phyloP scores from a whole-genome alignment of 2,113 vertebrate species.

The Platichthys flesus region DNA sequence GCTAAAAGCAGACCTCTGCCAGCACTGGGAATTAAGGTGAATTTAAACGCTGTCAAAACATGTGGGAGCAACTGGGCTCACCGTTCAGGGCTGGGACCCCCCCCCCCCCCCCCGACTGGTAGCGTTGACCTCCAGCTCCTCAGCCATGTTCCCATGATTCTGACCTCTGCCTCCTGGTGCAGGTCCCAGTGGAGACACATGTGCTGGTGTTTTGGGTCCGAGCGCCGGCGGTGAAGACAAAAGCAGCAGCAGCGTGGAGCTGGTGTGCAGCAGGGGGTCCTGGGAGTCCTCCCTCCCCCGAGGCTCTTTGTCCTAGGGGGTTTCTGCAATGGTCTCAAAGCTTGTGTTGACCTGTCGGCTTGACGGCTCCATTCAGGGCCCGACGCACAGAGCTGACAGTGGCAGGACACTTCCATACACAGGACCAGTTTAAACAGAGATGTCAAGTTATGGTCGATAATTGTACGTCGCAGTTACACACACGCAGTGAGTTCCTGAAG shows the following conservation, averaged over 20 bases:
- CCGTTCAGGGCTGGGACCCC: background rate
- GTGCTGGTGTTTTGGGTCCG: background rate
- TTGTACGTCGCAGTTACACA: too few relatives aligned
- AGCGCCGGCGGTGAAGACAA: background rate
- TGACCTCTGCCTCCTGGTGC: too few relatives aligned
- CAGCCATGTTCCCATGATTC: constrained; percentile 19
- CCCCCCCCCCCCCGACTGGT: background rate
- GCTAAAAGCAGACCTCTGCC: background rate
- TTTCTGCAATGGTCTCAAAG: background rate
- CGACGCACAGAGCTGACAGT: too few relatives aligned
- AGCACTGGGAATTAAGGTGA: constrained; percentile 44
- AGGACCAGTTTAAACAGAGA: too few relatives aligned
- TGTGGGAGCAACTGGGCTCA: constrained; percentile 29
- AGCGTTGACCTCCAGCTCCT: background rate
- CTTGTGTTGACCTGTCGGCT: constrained; percentile 38
- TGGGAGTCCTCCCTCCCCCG: background rate
- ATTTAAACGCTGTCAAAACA: constrained; percentile 27
- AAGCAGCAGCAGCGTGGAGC: constrained; percentile 20
- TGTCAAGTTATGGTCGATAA: too few relatives aligned
- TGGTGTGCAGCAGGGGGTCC: constrained; percentile 28
- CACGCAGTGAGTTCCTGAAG: too few relatives aligned
- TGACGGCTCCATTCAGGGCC: constrained; percentile 32
- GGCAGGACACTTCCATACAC: too few relatives aligned
- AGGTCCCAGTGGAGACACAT: too few relatives aligned
- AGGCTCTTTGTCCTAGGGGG: background rate